Percentiles rank a stretch among this genome's conserved stretches.
phyloP scores from a whole-genome alignment of 2,797 vertebrate species.

The Sarcophilus harrisii region DNA sequence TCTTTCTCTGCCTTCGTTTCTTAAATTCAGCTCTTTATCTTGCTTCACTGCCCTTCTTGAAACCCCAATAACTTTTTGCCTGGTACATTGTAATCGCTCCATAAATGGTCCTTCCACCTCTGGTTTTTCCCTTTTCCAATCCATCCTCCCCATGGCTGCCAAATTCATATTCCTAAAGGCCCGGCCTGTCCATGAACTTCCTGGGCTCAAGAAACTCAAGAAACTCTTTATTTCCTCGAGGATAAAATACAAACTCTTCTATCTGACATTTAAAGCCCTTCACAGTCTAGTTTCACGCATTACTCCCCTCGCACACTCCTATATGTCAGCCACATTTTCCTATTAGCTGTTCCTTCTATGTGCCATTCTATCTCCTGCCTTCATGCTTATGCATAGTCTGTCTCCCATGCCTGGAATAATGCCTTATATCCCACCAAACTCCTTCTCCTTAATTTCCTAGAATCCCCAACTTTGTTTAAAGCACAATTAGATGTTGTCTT shows the following conservation, averaged over 20 bases:
- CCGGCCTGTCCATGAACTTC: neutral
- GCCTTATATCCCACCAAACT: neutral
- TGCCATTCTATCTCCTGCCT: neutral
- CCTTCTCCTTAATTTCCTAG: neutral
- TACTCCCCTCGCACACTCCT: neutral
- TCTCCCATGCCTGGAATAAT: neutral
- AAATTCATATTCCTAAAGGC: neutral
- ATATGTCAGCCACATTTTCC: neutral
- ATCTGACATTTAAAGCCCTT: neutral
- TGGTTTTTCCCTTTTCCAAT: neutral
- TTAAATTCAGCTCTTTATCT: neutral
- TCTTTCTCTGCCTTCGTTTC: neutral
- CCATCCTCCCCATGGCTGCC: neutral
- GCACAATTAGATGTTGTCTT: neutral
- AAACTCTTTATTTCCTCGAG: neutral
- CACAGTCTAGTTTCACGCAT: neutral
- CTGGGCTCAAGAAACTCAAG: neutral
- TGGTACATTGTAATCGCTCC: neutral
- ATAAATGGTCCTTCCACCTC: neutral
- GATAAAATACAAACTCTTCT: neutral
- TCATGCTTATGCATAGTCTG: neutral
- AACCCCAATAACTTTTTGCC: neutral
- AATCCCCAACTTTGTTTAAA: neutral
- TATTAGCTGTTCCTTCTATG: neutral
- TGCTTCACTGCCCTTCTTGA: neutral